Evolutionary conservation across 2,888 invertebrate genomes (phyloP), one percentile per base, ranked within the genome.

Genomic region (Eueremaeus valkanovi): DNA sequence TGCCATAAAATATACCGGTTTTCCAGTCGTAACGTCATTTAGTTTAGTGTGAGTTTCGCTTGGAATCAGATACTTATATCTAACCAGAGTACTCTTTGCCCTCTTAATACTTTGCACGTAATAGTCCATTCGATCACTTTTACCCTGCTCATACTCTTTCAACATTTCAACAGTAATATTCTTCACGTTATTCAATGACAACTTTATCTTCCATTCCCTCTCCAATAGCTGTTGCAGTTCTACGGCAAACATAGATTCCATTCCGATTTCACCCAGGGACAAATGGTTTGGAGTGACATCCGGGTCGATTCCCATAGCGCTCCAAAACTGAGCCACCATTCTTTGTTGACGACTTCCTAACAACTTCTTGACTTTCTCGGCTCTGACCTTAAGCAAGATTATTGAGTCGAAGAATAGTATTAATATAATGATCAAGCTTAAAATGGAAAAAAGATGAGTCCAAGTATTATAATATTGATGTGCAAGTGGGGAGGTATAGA

Each of bases 201-300:
- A 86, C 27, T 92, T 90, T 76, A 97, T 85, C 84, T 98, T 96
- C 85, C 91, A 95, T 82, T 92, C 92, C 75, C 95, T 88, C 84
- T 96, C 96, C 74, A 97, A 85, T 0, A 92, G 92, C 85, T 96
- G 96, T 84, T 97, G 97, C 82, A 99, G 95, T 87, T 99, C 98
- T 0, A 98, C 95, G 63, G 96, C 96, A 97, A 98, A 98, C 79
- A 99, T 86, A 1, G 97, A 97, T 83, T 99, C 98, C 90, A 99
- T 93, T 77, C 98, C 98, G 49, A 99, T 88, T 84, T 99, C 98
- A 40, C 93, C 94, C 68, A 99, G 86, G 58, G 90, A 91, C 8
- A 91, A 88, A 36, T 73, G 0, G 11, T 66, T 18, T 5, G 73
- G 73, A 6, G 31, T 21, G 1, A 33, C 31, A 1, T 63, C 16